phyloP scores from a whole-genome alignment of 2,888 invertebrate species.

The Macrosiphum euphorbiae region DNA sequence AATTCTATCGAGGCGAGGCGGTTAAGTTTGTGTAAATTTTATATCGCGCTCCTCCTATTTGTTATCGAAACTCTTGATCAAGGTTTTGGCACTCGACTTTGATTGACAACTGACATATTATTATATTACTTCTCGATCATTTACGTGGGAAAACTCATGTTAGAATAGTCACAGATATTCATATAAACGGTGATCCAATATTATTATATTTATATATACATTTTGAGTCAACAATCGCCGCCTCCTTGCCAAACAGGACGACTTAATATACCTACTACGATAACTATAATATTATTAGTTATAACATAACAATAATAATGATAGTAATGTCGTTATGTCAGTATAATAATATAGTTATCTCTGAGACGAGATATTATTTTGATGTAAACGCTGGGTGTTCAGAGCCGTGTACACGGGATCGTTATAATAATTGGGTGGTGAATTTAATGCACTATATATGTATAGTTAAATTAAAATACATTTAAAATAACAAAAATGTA shows the following conservation, averaged over 20 bases:
- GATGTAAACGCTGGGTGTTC: too few species aligned
- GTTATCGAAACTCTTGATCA: neutral
- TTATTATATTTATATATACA: too few species aligned
- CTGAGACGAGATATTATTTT: too few species aligned
- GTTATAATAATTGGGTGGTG: neutral
- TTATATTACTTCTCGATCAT: neutral
- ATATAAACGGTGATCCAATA: neutral
- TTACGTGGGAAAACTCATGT: neutral
- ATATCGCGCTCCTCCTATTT: neutral
- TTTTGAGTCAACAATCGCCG: too few species aligned
- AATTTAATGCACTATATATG: neutral
- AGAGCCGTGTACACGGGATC: too few species aligned
- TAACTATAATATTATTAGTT: too few species aligned
- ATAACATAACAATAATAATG: too few species aligned
- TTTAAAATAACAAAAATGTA: neutral
- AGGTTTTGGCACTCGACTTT: neutral
- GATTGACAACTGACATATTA: neutral
- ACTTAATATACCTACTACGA: too few species aligned
- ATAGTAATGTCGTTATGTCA: too few species aligned
- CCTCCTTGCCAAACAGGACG: too few species aligned
- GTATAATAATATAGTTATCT: too few species aligned
- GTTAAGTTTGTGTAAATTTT: neutral
- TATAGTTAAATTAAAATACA: neutral
- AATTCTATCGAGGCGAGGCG: neutral
- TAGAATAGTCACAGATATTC: neutral